These are phyloP conservation scores for Eolophus roseicapilla DNA, from an alignment of 2,113 vertebrate species.

Conservation along the genomic window DNA sequence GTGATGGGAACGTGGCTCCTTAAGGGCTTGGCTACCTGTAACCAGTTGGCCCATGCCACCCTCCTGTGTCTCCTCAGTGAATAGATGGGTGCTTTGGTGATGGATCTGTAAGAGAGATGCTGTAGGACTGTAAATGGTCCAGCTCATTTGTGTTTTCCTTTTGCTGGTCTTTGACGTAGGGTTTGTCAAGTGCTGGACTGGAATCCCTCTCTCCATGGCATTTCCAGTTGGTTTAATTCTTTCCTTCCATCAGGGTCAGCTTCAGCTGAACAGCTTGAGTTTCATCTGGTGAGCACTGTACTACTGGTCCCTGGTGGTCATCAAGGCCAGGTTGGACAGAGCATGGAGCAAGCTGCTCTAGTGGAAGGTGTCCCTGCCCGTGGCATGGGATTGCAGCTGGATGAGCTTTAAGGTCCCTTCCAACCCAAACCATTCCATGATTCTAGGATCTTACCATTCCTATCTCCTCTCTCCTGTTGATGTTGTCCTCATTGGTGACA, in stretches of 20 bases:
- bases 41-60: background rate
- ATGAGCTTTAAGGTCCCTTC: background rate
- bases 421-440: background rate
- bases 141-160: background rate
- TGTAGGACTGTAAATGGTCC: background rate
- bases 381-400: background rate
- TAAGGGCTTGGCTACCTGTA: background rate
- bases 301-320: rapidly evolving
- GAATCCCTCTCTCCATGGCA: background rate
- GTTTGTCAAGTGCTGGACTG: background rate
- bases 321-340: background rate
- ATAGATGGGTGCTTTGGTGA: background rate
- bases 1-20: background rate
- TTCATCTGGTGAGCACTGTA: background rate
- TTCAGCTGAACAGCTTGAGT: background rate
- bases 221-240: background rate
- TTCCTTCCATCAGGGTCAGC: background rate
- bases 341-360: background rate
- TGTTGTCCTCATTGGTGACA: too few species aligned
- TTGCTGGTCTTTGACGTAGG: background rate
- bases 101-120: background rate
- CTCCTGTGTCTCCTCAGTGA: background rate
- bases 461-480: background rate
- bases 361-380: background rate
- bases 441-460: background rate